These are phyloP conservation scores for Xyliphius kryptos DNA, from an alignment of 2,113 vertebrate genomes.

Conservation along the genomic window DNA sequence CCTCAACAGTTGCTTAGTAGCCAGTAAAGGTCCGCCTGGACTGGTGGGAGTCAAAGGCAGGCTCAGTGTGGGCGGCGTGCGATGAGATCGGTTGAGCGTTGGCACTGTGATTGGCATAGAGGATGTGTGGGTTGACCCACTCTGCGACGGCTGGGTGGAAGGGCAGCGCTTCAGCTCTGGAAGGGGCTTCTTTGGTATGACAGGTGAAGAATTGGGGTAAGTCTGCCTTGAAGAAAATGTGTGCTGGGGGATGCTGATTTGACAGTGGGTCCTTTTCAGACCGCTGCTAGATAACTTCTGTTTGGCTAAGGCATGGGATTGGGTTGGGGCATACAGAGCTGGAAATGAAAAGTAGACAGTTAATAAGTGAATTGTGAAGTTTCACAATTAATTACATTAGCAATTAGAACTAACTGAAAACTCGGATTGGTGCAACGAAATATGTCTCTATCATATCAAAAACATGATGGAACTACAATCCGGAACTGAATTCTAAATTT, in stretches of 20 bases:
- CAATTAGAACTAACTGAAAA: too few species aligned
- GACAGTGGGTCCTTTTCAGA: constrained; percentile 46
- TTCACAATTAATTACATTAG: too few species aligned
- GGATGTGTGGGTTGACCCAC: constrained; percentile 7
- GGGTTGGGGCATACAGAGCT: constrained; percentile 65
- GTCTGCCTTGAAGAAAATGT: constrained; percentile 34
- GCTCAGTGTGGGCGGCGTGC: constrained; percentile 31
- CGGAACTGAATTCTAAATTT: too few species aligned
- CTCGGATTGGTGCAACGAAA: too few species aligned
- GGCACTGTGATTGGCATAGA: constrained; percentile 32
- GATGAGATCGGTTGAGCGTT: constrained; percentile 41
- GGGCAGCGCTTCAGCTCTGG: constrained; percentile 46
- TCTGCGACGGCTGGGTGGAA: constrained; percentile 33
- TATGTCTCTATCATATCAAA: too few species aligned
- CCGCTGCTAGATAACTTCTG: constrained; percentile 39
- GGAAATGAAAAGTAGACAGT: too few species aligned
- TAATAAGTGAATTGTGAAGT: too few species aligned
- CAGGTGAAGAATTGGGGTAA: constrained; percentile 28
- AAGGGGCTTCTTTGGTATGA: constrained; percentile 41
- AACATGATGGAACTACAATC: too few species aligned
- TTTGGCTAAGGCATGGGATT: constrained; percentile 61
- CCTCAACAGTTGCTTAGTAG: constrained; percentile 63
- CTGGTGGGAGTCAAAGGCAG: constrained; percentile 30
- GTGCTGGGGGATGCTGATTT: constrained; percentile 47
- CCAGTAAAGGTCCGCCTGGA: constrained; percentile 54